Conservation (phyloP, 2,797 vertebrate species). For the Mormyrus hasselquistii region DNA sequence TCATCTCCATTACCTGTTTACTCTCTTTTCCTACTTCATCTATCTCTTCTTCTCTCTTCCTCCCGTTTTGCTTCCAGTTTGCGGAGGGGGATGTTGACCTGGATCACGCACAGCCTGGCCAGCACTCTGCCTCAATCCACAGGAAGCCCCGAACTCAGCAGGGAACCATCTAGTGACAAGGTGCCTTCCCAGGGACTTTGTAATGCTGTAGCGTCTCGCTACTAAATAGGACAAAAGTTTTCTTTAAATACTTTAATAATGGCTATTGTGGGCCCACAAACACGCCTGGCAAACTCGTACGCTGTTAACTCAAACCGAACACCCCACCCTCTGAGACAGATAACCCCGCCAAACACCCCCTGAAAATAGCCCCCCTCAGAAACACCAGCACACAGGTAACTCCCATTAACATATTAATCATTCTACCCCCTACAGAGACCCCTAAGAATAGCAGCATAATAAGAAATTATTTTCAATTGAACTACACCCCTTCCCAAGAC, state of each 20-base stretch:
- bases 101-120: conserved; percentile 64
- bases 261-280: neutral
- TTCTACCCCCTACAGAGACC: neutral
- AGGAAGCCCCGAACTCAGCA: conserved; percentile 39
- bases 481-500: neutral
- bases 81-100: conserved; percentile 58
- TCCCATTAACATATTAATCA: neutral
- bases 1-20: neutral
- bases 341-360: neutral
- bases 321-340: neutral
- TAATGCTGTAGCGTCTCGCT: neutral
- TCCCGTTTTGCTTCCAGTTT: conserved; percentile 21
- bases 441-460: neutral
- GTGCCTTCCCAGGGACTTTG: conserved; percentile 33
- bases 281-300: neutral
- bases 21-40: neutral
- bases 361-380: neutral
- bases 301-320: neutral
- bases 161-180: conserved; percentile 43
- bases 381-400: neutral
- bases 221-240: neutral
- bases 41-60: neutral
- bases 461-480: neutral
- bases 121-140: conserved; percentile 60
- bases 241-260: neutral